Conservation (phyloP, 2,888 invertebrate genomes). For the Pteria penguin region DNA sequence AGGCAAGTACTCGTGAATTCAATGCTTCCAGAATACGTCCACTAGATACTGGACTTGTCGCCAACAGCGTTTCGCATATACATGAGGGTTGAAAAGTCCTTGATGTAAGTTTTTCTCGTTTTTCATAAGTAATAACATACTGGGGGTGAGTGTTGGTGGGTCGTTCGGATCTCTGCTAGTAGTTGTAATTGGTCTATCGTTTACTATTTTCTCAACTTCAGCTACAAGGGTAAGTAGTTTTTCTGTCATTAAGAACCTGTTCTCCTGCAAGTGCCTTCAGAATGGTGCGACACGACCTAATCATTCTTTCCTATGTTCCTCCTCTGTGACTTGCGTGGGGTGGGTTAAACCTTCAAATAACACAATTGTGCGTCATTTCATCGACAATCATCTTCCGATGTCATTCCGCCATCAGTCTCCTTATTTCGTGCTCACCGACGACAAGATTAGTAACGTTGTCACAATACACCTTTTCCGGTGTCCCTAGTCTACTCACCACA, state of each 20-base stretch:
- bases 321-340: not conserved
- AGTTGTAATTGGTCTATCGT: slow-evolving; percentile 45
- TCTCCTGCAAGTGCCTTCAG: not conserved
- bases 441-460: slow-evolving; percentile 54
- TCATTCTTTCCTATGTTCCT: slow-evolving; percentile 47
- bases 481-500: slow-evolving; percentile 40
- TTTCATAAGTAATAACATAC: not conserved
- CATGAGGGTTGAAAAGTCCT: not conserved
- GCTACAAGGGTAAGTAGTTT: slow-evolving; percentile 46
- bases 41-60: slow-evolving; percentile 47
- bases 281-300: slow-evolving; percentile 36
- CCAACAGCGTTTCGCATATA: slow-evolving; percentile 32
- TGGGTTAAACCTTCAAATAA: not conserved
- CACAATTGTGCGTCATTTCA: not conserved
- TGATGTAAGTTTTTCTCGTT: not conserved
- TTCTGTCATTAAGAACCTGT: not conserved
- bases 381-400: not conserved
- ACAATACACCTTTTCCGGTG: slow-evolving; percentile 37
- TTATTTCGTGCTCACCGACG: slow-evolving; percentile 33
- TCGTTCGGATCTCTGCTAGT: not conserved
- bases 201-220: slow-evolving; percentile 50
- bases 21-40: slow-evolving; percentile 46
- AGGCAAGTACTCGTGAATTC: slow-evolving; percentile 45
- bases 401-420: not conserved
- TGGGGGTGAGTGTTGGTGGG: not conserved